Base-by-base conservation (phyloP, 2,888 invertebrate genomes). In the Meiosimyza decipiens region DNA sequence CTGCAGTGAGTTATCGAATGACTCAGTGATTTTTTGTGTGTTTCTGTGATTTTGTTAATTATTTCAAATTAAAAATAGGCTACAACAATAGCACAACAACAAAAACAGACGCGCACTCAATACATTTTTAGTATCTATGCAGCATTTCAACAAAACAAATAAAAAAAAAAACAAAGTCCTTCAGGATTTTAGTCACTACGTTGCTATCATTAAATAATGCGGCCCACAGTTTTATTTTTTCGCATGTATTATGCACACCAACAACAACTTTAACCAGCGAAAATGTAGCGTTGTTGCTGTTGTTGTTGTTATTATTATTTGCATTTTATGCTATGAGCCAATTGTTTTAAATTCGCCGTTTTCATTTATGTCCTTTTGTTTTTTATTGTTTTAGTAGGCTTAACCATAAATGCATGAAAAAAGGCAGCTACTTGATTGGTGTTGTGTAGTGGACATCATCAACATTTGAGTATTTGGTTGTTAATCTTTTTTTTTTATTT, bases 381-480 rank as follows among this genome's bases (percentile, higher is more conserved):
- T 63, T 16, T 63, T 63, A 12, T 63, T 63, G 55, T 47, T 9
- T 40, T 40, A 18, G 15, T 55, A 49, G 40, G 55, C 15, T 55
- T 18, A 13, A 18, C 47, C 57, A 67, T 18, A 33, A 40, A 40
- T 40, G 40, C 40, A 40, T 40, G 40, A 40, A 40, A 40, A 40
- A 40, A 40, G 40, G 9, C 40, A 71, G 74, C 71, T 76, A 73
- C 69, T 76, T 74, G 74, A 73, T 51, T 70, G 71, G 50, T 73
- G 33, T 70, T 60, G 51, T 72, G 72, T 71, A 50, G 50, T 62
- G 63, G 64, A 49, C 64, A 64, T 12, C 64, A 16, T 64, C 49
- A 64, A 50, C 49, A 49, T 11, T n/a, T 60, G 60, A 22, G 12
- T n/a, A 9, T 9, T n/a, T 60, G 22, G n/a, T 28, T 13, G 15